These are phyloP conservation scores for Pelagia noctiluca DNA, from an alignment of 30 jellyfish, hydroid and myxozoan genomes.

Conservation along the genomic window DNA sequence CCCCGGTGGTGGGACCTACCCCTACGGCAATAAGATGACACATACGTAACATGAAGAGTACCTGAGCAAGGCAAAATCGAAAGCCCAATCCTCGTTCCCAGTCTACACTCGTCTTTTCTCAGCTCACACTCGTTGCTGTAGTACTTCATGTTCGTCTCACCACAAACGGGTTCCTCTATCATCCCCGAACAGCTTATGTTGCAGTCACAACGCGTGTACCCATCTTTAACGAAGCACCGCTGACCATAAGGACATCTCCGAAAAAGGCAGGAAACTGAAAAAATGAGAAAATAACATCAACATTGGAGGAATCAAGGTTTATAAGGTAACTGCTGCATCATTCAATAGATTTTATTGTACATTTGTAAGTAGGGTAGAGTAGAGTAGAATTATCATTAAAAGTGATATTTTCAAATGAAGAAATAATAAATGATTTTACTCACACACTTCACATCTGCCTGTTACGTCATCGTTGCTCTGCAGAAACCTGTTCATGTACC, in stretches of 20 bases:
- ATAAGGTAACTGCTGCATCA: no score
- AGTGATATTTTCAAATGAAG: background rate
- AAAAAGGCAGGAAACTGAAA: conserved; percentile 66
- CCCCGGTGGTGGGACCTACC: no score
- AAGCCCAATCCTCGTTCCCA: conserved; percentile 76
- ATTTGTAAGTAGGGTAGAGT: no score
- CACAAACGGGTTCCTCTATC: conserved; percentile 80
- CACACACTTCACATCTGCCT: conserved; percentile 89
- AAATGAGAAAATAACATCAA: background rate
- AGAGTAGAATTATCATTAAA: background rate
- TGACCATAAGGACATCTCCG: conserved; percentile 79
- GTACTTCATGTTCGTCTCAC: conserved; percentile 66
- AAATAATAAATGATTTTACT: conserved; percentile 3
- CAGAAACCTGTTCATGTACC: conserved; percentile 49
- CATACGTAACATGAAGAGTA: no score
- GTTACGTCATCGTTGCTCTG: conserved; percentile 34
- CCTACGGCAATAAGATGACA: no score
- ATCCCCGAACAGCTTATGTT: conserved; percentile 64
- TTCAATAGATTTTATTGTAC: no score
- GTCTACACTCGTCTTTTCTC: conserved; percentile 78
- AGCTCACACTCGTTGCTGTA: conserved; percentile 86
- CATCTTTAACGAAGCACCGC: conserved; percentile 56
- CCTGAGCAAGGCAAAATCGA: conserved; percentile 76
- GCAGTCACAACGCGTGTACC: conserved; percentile 74
- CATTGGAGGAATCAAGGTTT: no score